Conservation (phyloP, 1,140 invertebrate species). For the Meloidogyne chitwoodi region DNA sequence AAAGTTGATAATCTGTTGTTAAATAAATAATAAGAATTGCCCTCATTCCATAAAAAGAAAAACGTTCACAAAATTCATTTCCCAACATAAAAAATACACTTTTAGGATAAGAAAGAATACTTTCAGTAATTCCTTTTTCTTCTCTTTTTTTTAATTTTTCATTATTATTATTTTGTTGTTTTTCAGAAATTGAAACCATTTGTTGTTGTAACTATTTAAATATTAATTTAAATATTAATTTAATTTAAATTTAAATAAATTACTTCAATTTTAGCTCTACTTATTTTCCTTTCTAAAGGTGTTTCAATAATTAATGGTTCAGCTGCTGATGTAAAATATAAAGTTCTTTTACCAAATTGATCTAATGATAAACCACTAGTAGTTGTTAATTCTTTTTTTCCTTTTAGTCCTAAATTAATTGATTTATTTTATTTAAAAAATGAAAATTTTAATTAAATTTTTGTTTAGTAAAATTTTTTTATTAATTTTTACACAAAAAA, state of each 20-base stretch:
- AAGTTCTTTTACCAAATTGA: not conserved
- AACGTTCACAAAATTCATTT: conserved; percentile 94
- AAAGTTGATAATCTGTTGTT: conserved; percentile 45
- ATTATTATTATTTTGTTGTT: conserved; percentile 6
- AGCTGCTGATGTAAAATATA: conserved; percentile 15
- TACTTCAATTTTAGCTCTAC: conserved; percentile 5
- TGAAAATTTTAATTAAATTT: not conserved
- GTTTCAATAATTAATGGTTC: conserved; percentile 17
- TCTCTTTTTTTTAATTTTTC: not conserved
- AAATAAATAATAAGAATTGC: conserved; percentile 56
- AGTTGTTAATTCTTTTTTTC: not conserved
- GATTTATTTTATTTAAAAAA: not conserved
- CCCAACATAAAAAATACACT: conserved; percentile 87
- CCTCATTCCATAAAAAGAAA: conserved; percentile 89
- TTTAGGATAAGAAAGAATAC: conserved; percentile 66
- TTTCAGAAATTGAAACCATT: not conserved
- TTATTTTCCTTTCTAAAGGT: not conserved
- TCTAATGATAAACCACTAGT: not conserved
- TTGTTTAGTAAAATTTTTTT: too few species aligned
- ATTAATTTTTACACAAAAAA: too few species aligned
- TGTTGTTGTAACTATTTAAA: not conserved
- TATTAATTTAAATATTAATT: not conserved
- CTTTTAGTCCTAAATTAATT: not conserved
- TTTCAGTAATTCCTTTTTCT: conserved; percentile 29
- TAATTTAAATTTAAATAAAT: not conserved